Evolutionary conservation across 2,113 vertebrate species (phyloP).

Genomic region (Pterocles burchelli): DNA sequence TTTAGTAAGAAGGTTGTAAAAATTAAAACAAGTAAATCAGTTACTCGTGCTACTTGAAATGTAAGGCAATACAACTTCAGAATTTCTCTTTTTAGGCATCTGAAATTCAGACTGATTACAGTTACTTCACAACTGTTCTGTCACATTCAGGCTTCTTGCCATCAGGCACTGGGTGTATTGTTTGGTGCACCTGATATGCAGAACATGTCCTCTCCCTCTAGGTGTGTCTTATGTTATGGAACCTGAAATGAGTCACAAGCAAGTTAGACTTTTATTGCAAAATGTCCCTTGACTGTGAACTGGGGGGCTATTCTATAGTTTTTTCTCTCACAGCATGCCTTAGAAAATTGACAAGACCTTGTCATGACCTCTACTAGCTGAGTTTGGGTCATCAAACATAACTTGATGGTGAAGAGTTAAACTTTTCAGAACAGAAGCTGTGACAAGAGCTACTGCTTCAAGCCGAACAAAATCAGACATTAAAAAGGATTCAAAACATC

Average conservation of each 20-base stretch:
- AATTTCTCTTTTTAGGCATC: background rate
- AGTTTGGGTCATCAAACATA: background rate
- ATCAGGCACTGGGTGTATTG: background rate
- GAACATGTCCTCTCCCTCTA: background rate
- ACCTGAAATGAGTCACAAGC: background rate
- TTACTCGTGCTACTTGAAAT: background rate
- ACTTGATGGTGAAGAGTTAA: background rate
- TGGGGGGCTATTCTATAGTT: background rate
- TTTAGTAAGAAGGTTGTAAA: background rate
- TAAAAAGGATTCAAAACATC: accelerated
- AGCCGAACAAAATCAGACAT: background rate
- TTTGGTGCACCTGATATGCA: background rate
- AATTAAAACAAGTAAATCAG: accelerated
- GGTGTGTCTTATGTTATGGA: background rate
- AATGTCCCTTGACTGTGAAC: background rate
- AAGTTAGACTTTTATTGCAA: background rate
- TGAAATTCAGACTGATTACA: background rate
- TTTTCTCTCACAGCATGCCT: background rate
- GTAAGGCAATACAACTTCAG: background rate
- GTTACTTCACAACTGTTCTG: background rate
- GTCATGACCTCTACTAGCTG: background rate
- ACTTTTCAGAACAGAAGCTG: background rate
- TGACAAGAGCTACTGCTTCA: background rate
- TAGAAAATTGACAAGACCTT: background rate
- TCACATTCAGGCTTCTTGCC: background rate